Evolutionary conservation across 2,113 vertebrate species (phyloP), one percentile per base, ranked within the genome.

Genomic region (Tretioscincus oriximinensis): DNA sequence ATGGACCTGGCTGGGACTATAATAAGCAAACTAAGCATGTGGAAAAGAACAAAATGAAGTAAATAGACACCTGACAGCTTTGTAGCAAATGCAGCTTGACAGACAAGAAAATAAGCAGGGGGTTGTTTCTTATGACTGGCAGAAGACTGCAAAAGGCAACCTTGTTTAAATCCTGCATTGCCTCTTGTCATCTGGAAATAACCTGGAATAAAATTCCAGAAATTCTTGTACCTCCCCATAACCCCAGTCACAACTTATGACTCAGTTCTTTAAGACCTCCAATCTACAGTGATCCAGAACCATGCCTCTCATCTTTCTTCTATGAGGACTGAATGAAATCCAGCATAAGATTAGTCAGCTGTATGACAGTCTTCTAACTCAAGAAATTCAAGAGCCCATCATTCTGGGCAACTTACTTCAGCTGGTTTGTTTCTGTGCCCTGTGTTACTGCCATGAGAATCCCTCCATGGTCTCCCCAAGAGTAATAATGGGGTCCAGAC

Each of bases 381-480:
- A 73, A 20, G 68, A 4, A 71, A 47, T 20, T 20, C 22, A 14
- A 2, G 1, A 7, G 18, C 65, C 11, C 5, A 35, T 35, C 51
- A 70, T 8, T 11, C 21, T 1, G 14, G 24, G 68, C 29, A 28
- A 92, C 98, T 95, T 93, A 99, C 98, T 98, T 99, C 65, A 99
- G 94, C 73, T 97, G 96, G n/a, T 90, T 96, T 18, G 97, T 97
- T 85, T 97, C 94, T 1, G 93, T 94, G 74, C 97, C 98, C 83
- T 99, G 98, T 0, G 96, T 92, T 0, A 99, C 98, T 20, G 98
- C 98, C 95, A 99, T 92, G 9, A 99, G 95, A 86, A 99, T 96
- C 3, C 98, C 98, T 0, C 98, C 98, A 0, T 99, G 98, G 87
- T 99, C 98, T 0, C 98, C 98, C 98, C 98, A 99, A 0, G 98